Base-by-base conservation (phyloP, 2,797 vertebrate genomes). In the Spondyliosoma cantharus region DNA sequence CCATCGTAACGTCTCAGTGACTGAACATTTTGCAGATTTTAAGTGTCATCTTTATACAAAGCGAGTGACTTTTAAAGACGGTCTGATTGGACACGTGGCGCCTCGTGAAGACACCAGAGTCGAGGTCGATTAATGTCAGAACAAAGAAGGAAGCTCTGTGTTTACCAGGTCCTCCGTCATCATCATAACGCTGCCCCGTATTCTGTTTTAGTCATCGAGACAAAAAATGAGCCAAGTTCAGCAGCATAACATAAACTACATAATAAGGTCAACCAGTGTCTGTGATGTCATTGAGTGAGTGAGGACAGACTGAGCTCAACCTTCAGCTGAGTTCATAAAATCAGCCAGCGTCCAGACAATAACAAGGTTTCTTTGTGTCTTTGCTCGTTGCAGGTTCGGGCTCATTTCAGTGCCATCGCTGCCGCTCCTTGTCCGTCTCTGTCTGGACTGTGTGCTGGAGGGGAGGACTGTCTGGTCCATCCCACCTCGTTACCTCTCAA, bases 401-500 rank as follows among this genome's bases (percentile, higher is more conserved):
- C 93, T 60, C 88, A 93, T 68, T 95, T 94, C 76, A 92, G 48
- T 0, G 87, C 81, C 71, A 85, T 94, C 11, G 74, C 56, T 25
- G 54, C 88, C 0, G 46, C 52, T 53, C 90, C 93, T 0, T 95
- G 94, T 63, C 91, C 90, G 0, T 4, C 62, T 7, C 13, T 92
- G 7, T 60, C 85, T 3, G 82, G 66, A 3, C 76, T 86, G 43
- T 94, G 93, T 74, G 71, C 58, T 5, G 27, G 2, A 1, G 90
- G 71, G 0, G 85, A 72, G 15, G 84, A 90, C 87, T 95, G 94
- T 27, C 13, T 32, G 20, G 69, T 88, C 62, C 65, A 91, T 73
- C 14, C 7, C 0, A 80, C 86, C 20, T 49, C 82, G 0, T 3
- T 65, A 5, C 93, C 91, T 1, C 85, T 89, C 58, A 80, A 0